Base-by-base conservation (phyloP, 2,888 invertebrate species). In the Serrognathus titanus region DNA sequence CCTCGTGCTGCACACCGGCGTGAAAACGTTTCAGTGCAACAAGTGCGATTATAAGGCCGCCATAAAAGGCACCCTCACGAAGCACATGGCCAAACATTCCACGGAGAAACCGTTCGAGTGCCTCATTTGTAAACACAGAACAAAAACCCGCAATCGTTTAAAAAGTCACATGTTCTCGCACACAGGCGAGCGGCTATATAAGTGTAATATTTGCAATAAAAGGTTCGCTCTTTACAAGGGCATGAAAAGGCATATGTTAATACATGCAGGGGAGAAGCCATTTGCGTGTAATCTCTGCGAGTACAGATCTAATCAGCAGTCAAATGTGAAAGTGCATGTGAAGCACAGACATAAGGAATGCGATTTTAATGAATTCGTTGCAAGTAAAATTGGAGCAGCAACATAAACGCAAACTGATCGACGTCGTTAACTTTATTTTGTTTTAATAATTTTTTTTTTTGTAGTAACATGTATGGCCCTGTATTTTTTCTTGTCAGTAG, bases 301-400 rank as follows among this genome's bases (percentile, higher is more conserved):
- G 10, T 64, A 64, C 43, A 53, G 56, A 1, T 64, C 59, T 36
- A 56, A 56, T 11, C 61, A 61, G 7, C 60, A 64, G 41, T 62
- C 59, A 20, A 63, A 65, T 20, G 51, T 65, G 12, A 61, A 59
- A 51, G 58, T 55, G 9, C 65, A 65, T 40, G 41, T 62, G 36
- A 52, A 36, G 9, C 24, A 31, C 24, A 31, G 24, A 31, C 24
- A 31, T 31, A 31, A 31, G 24, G 24, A 31, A 7, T 31, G 5
- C 6, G 1, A 3, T 5, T 31, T 31, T 7, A 7, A 31, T 7
- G 24, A 31, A 31, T 5, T 7, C 6, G 4, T 4, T 7, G 4
- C 24, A 31, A 31, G 7, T 5, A 31, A 31, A 31, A 7, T 31
- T 31, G 24, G 1, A 31, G 24, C 24, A 31, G n/a, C n/a, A n/a